phyloP scores from a whole-genome alignment of 2,888 invertebrate genomes.

The Thecocarcelia acutangulata region DNA sequence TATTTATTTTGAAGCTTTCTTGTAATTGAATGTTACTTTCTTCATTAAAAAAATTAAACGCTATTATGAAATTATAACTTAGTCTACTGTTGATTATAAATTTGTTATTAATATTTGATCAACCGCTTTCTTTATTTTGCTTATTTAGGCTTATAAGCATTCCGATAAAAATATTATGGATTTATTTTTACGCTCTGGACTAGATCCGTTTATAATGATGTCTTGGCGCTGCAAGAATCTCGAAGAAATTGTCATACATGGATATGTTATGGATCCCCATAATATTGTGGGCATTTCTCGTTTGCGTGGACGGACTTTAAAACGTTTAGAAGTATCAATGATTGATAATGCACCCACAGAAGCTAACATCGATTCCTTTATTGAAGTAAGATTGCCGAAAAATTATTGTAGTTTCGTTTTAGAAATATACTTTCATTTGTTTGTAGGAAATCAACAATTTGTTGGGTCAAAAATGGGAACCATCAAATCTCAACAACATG shows the following conservation, averaged over 20 bases:
- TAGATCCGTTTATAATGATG: slow-evolving; percentile 84
- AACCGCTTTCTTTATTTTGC: slow-evolving; percentile 46
- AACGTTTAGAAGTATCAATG: slow-evolving; percentile 80
- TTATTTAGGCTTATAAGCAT: slow-evolving; percentile 76
- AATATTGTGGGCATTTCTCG: slow-evolving; percentile 81
- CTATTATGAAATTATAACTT: too few species aligned
- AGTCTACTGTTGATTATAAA: too few species aligned
- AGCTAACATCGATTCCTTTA: slow-evolving; percentile 76
- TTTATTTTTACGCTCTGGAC: slow-evolving; percentile 75
- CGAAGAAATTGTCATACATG: slow-evolving; percentile 83
- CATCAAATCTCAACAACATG: slow-evolving; percentile 75
- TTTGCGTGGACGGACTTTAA: slow-evolving; percentile 78
- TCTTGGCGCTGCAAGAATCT: slow-evolving; percentile 84
- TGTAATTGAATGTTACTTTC: too few species aligned
- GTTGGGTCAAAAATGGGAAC: slow-evolving; percentile 79
- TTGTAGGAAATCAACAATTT: slow-evolving; percentile 79
- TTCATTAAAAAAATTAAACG: too few species aligned
- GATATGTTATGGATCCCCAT: slow-evolving; percentile 80
- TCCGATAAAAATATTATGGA: slow-evolving; percentile 77
- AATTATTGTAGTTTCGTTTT: neutral
- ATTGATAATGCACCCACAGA: slow-evolving; percentile 76
- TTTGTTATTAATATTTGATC: neutral
- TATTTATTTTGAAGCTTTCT: too few species aligned
- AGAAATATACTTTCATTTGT: neutral
- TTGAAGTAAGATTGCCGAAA: slow-evolving; percentile 73